These are phyloP conservation scores for Hypena proboscidalis DNA, from an alignment of 2,888 invertebrate species.

Conservation along the genomic window DNA sequence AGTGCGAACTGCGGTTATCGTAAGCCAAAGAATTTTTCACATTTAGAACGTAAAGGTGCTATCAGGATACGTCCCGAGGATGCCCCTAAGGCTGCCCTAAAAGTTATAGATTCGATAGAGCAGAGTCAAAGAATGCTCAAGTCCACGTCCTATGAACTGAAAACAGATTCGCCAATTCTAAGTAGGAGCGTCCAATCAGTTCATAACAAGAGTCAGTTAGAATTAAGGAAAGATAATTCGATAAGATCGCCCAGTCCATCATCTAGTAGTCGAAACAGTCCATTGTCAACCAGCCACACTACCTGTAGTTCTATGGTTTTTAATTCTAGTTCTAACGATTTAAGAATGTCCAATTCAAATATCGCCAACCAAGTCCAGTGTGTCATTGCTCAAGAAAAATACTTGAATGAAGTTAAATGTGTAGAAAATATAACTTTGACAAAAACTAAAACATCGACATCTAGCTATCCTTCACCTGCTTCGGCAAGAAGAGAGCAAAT, in stretches of 20 bases:
- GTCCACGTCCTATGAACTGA: slow-evolving; percentile 78
- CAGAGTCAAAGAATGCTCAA: slow-evolving; percentile 82
- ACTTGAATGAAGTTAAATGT: slow-evolving; percentile 79
- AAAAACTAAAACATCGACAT: slow-evolving; percentile 62
- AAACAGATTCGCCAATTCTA: slow-evolving; percentile 74
- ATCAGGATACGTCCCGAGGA: slow-evolving; percentile 80
- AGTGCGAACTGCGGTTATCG: slow-evolving; percentile 74
- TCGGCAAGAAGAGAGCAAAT: slow-evolving; percentile 74
- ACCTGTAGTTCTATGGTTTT: slow-evolving; percentile 84
- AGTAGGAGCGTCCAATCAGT: slow-evolving; percentile 64
- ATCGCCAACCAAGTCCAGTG: slow-evolving; percentile 80
- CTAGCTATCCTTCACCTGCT: slow-evolving; percentile 69
- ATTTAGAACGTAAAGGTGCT: slow-evolving; percentile 80
- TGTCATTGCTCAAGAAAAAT: slow-evolving; percentile 83
- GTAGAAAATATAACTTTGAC: slow-evolving; percentile 79
- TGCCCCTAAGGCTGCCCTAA: slow-evolving; percentile 75
- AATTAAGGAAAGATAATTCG: slow-evolving; percentile 73
- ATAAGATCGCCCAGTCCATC: slow-evolving; percentile 78
- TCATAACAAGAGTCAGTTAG: slow-evolving; percentile 73
- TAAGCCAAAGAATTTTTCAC: slow-evolving; percentile 69
- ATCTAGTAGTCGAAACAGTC: slow-evolving; percentile 81
- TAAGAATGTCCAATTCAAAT: slow-evolving; percentile 80
- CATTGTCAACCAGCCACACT: slow-evolving; percentile 80
- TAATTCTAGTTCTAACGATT: slow-evolving; percentile 80
- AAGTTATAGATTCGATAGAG: slow-evolving; percentile 80